These are phyloP conservation scores for Exaiptasia diaphana DNA, from an alignment of 64 coral and sea anemone species.

Conservation along the genomic window DNA sequence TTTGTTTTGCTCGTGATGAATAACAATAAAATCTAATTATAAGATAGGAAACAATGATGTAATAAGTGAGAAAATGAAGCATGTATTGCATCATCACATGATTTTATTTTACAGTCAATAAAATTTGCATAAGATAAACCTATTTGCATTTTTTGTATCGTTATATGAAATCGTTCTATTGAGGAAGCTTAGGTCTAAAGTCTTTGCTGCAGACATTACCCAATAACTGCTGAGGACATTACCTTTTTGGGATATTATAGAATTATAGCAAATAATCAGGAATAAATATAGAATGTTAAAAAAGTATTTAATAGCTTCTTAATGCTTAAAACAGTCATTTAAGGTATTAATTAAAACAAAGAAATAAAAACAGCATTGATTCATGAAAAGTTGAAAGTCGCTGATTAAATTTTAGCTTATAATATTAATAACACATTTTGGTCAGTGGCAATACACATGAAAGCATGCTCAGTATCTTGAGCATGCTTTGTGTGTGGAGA, in stretches of 20 bases:
- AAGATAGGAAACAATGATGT: too few species aligned
- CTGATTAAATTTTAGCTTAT: neutral
- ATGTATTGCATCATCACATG: too few species aligned
- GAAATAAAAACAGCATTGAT: neutral
- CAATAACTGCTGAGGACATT: neutral
- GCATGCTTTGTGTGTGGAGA: neutral
- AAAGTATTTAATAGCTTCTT: neutral
- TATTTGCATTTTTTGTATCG: too few species aligned
- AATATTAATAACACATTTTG: neutral
- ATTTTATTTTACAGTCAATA: too few species aligned
- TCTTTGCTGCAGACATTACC: slow-evolving; percentile 9
- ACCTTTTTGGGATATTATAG: neutral
- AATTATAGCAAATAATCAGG: neutral
- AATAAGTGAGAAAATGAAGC: too few species aligned
- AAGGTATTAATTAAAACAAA: neutral
- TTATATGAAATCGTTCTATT: too few species aligned
- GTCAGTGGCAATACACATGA: neutral
- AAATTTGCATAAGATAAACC: too few species aligned
- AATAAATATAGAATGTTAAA: neutral
- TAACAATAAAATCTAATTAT: too few species aligned
- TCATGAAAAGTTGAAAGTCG: neutral
- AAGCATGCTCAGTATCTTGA: neutral
- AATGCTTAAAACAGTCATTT: neutral
- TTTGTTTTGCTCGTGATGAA: too few species aligned
- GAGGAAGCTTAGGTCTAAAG: neutral